phyloP scores from a whole-genome alignment of 2,888 invertebrate species.

The Ischnus inquisitorius region DNA sequence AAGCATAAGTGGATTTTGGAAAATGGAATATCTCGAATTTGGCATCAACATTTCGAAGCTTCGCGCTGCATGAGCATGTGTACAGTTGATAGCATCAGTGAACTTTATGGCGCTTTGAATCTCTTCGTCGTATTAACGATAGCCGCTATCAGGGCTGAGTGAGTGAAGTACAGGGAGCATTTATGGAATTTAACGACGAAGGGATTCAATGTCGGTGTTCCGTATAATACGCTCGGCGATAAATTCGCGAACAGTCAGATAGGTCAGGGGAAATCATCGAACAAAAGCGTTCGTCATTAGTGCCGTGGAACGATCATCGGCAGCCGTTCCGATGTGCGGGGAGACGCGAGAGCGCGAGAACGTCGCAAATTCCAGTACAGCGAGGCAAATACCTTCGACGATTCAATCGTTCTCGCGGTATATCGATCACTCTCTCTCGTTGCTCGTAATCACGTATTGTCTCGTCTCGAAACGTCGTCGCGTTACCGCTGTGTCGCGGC shows the following conservation, averaged over 20 bases:
- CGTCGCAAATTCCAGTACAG: conserved; percentile 8
- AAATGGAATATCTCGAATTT: conserved; percentile 12
- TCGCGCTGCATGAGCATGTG: neutral
- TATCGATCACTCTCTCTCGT: conserved; percentile 65
- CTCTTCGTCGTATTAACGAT: conserved; percentile 20
- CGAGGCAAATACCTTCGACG: conserved; percentile 39
- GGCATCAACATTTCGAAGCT: neutral
- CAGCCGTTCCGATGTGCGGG: conserved; percentile 36
- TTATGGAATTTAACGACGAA: neutral
- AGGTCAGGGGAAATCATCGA: conserved; percentile 40
- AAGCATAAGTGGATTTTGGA: neutral
- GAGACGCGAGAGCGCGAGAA: conserved; percentile 6
- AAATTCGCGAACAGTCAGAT: conserved; percentile 32
- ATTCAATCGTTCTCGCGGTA: conserved; percentile 53
- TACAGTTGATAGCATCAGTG: neutral
- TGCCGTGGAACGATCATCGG: conserved; percentile 49
- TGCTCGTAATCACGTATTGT: conserved; percentile 71
- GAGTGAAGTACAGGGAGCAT: conserved; percentile 11
- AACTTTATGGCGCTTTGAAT: conserved; percentile 32
- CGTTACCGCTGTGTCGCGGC: conserved; percentile 35
- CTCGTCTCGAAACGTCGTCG: conserved; percentile 58
- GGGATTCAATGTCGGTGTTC: neutral
- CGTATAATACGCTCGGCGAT: neutral
- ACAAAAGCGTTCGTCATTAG: conserved; percentile 65
- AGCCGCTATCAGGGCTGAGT: conserved; percentile 12